Conservation (phyloP, 2,888 invertebrate genomes). For the Aromia moschata region DNA sequence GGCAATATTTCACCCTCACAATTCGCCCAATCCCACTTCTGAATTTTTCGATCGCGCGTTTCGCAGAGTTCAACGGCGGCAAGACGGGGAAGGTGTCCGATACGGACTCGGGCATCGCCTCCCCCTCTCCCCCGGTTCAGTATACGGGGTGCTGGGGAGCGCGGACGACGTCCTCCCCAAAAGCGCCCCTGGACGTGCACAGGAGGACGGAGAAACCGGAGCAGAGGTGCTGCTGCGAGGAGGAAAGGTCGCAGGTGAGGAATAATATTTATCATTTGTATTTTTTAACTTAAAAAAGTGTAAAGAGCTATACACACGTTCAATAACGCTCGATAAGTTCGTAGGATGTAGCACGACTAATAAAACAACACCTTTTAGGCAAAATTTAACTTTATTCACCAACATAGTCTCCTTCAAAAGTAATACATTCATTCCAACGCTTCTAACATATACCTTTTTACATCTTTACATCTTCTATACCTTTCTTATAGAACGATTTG, state of each 20-base stretch:
- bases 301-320: no score
- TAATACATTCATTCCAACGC: no score
- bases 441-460: no score
- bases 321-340: no score
- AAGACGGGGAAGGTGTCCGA: constrained; percentile 59
- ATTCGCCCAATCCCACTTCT: constrained; percentile 18
- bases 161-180: constrained; percentile 44
- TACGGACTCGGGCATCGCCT: constrained; percentile 62
- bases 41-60: constrained; percentile 11
- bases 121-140: constrained; percentile 59
- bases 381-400: no score
- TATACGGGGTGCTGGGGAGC: constrained; percentile 55
- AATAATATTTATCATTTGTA: no score
- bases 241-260: constrained; percentile 41
- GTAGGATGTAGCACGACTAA: no score
- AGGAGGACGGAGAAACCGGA: constrained; percentile 19
- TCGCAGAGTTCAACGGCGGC: constrained; percentile 34
- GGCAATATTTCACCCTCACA: background rate
- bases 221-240: constrained; percentile 33
- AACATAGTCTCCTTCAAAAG: no score
- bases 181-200: constrained; percentile 21
- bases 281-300: no score
- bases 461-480: no score
- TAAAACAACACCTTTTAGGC: no score
- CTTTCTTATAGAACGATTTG: no score